Conservation (phyloP, 2,888 invertebrate species). For the Aleiodes leptofemur region DNA sequence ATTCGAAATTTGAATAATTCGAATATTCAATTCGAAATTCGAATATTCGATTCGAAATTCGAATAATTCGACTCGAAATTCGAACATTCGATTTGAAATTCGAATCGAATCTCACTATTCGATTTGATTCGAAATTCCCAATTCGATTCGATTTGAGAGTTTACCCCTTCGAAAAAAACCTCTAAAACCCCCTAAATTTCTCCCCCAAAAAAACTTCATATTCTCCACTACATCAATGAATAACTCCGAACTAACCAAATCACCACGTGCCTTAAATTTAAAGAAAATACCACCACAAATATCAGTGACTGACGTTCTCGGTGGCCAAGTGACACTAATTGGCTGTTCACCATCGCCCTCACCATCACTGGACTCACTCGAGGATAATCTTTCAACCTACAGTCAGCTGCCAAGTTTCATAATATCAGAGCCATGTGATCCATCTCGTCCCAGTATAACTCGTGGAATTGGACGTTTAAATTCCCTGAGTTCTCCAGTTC, state of each 20-base stretch:
- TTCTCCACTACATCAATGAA: too few species aligned
- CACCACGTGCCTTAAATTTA: background rate
- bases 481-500: conserved; percentile 67
- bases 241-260: background rate
- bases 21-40: too few species aligned
- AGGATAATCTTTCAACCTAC: conserved; percentile 70
- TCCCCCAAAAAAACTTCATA: too few species aligned
- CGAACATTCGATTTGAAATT: too few species aligned
- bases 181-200: background rate
- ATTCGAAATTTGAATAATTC: too few species aligned
- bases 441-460: conserved; percentile 87
- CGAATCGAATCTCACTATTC: too few species aligned
- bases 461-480: conserved; percentile 82
- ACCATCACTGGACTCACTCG: conserved; percentile 72
- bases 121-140: too few species aligned
- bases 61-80: too few species aligned
- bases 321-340: conserved; percentile 88
- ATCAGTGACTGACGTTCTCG: conserved; percentile 93
- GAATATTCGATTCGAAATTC: too few species aligned
- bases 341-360: conserved; percentile 84
- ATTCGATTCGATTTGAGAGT: too few species aligned
- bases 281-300: conserved; percentile 84
- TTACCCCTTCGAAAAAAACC: too few species aligned
- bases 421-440: conserved; percentile 84
- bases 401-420: conserved; percentile 77